Percentiles rank a stretch among this genome's conserved stretches.
Evolutionary conservation across 2,113 vertebrate species (phyloP).

Genomic region (Dunckerocampus dactyliophorus): DNA sequence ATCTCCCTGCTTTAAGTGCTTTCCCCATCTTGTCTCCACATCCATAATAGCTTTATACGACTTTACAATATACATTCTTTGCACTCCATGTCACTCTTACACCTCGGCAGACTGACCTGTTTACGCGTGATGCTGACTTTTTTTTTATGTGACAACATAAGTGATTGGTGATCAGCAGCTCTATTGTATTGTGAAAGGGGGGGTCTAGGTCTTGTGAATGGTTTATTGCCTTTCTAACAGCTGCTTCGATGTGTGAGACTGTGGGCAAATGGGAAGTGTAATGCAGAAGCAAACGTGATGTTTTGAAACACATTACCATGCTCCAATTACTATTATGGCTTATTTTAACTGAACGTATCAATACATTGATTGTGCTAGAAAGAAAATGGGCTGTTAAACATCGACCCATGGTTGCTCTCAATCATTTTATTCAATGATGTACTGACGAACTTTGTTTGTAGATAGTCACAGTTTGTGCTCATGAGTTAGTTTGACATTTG

Average conservation of each 20-base stretch:
- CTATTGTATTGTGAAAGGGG: conserved; percentile 26
- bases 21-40: not conserved
- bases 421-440: not conserved
- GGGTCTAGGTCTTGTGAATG: conserved; percentile 10
- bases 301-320: not conserved
- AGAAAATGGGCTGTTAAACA: conserved; percentile 6
- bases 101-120: not conserved
- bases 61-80: conserved; percentile 12
- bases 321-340: conserved; percentile 3
- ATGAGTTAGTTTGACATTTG: not conserved
- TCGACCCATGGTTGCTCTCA: not conserved
- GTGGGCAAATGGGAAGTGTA: conserved; percentile 3
- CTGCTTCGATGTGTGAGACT: conserved; percentile 24
- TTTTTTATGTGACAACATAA: conserved; percentile 8
- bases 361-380: conserved; percentile 43
- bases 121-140: not conserved
- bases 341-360: conserved; percentile 13
- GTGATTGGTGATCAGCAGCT: conserved; percentile 28
- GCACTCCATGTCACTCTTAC: conserved; percentile 11
- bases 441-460: not conserved
- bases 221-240: conserved; percentile 28
- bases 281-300: not conserved
- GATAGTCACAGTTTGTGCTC: not conserved
- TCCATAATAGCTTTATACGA: not conserved
- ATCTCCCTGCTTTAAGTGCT: too few species aligned